Conservation (phyloP, 2,113 vertebrate species). For the Aythya baeri region DNA sequence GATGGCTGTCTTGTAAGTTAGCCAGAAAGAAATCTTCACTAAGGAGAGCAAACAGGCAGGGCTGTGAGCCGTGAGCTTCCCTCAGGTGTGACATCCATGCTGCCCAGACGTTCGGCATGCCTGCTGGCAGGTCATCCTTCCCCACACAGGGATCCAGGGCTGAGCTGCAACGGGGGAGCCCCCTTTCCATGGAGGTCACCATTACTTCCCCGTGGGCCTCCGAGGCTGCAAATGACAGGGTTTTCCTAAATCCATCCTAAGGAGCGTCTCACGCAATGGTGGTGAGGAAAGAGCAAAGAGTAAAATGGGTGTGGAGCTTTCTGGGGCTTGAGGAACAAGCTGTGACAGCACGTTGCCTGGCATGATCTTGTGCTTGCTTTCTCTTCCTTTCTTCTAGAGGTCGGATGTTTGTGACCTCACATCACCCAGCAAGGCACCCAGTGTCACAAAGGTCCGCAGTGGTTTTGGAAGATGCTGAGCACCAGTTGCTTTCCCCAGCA, state of each 20-base stretch:
- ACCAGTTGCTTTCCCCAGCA: not conserved
- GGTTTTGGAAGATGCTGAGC: not conserved
- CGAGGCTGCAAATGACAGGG: not conserved
- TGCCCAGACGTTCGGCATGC: no score
- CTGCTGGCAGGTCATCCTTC: not conserved
- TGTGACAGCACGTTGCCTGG: not conserved
- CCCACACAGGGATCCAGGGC: not conserved
- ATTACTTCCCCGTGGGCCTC: not conserved
- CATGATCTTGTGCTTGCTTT: not conserved
- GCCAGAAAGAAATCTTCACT: slow-evolving; percentile 8
- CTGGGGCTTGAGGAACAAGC: slow-evolving; percentile 50
- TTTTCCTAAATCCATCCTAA: slow-evolving; percentile 39
- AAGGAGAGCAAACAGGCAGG: not conserved
- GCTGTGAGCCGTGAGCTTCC: not conserved
- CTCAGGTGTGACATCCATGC: not conserved
- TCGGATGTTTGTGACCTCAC: not conserved
- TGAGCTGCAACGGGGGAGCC: not conserved
- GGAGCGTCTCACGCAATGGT: slow-evolving; percentile 21
- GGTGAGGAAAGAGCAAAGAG: slow-evolving; percentile 31
- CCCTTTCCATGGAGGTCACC: not conserved
- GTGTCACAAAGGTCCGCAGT: not conserved
- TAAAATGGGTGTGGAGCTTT: slow-evolving; percentile 53
- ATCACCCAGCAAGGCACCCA: not conserved
- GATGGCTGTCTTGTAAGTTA: slow-evolving; percentile 31
- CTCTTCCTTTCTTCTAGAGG: slow-evolving; percentile 6